Conservation (phyloP, 1,140 invertebrate genomes). For the Neotoxoptera formosana region DNA sequence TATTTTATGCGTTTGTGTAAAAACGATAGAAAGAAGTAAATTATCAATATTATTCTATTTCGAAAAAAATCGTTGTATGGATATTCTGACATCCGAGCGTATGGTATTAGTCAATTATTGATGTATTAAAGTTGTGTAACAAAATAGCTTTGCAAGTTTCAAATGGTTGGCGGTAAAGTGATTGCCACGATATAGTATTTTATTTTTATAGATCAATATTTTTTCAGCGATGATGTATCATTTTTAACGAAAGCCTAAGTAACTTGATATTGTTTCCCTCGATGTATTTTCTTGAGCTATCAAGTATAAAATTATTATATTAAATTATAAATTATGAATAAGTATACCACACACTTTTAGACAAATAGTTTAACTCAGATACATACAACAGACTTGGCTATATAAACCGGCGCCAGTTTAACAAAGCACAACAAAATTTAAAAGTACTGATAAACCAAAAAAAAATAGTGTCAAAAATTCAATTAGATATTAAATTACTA, state of each 20-base stretch:
- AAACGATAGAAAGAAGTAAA: not conserved
- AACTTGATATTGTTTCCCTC: not conserved
- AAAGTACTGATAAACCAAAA: not conserved
- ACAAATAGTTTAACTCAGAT: not conserved
- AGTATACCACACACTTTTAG: not conserved
- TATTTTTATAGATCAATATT: not conserved
- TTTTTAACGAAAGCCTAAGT: not conserved
- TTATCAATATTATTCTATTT: not conserved
- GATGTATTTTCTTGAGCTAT: not conserved
- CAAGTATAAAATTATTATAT: not conserved
- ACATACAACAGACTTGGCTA: not conserved
- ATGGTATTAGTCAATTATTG: not conserved
- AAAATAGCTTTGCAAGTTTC: not conserved
- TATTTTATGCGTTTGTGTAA: not conserved
- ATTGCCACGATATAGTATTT: not conserved
- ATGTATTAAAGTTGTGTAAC: not conserved
- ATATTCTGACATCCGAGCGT: not conserved
- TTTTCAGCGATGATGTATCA: not conserved
- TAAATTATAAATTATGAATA: not conserved
- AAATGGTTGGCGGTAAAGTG: not conserved
- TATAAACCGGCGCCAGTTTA: conserved; percentile 2
- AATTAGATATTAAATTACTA: not conserved
- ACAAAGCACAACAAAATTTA: not conserved
- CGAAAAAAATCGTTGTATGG: not conserved
- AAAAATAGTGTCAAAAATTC: too few relatives aligned